Evolutionary conservation across 2,797 vertebrate genomes (phyloP).

Genomic region (Aselliscus stoliczkanus): DNA sequence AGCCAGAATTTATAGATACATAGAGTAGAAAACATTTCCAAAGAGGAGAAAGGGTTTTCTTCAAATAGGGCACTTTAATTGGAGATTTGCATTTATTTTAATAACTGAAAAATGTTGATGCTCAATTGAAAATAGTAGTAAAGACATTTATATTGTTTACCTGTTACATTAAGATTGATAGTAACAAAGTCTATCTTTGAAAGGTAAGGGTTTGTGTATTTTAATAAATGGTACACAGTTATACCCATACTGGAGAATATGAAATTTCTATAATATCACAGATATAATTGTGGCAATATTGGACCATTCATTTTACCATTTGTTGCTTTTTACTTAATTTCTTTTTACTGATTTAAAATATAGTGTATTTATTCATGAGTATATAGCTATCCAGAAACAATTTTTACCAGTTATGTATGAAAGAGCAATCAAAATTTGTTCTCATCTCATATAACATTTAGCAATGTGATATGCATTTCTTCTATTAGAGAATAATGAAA

Average conservation of each 20-base stretch:
- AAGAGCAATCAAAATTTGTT: background rate
- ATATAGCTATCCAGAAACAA: background rate
- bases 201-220: background rate
- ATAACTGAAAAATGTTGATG: background rate
- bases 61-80: background rate
- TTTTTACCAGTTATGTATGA: background rate
- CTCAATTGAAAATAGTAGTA: background rate
- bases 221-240: background rate
- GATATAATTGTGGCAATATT: background rate
- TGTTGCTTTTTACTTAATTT: background rate
- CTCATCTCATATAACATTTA: background rate
- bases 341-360: constrained; percentile 18
- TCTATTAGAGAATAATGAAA: constrained; percentile 5
- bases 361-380: constrained; percentile 1
- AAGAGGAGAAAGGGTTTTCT: background rate
- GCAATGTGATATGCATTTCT: background rate
- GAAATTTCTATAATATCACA: background rate
- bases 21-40: background rate
- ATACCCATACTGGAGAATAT: background rate
- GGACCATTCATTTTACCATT: background rate
- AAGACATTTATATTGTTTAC: background rate
- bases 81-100: background rate
- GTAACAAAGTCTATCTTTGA: background rate
- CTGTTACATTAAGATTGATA: background rate
- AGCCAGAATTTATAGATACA: background rate